Evolutionary conservation across 2,888 invertebrate genomes (phyloP), one percentile per base, ranked within the genome.

Genomic region (Rhimphoctona megacephalus): DNA sequence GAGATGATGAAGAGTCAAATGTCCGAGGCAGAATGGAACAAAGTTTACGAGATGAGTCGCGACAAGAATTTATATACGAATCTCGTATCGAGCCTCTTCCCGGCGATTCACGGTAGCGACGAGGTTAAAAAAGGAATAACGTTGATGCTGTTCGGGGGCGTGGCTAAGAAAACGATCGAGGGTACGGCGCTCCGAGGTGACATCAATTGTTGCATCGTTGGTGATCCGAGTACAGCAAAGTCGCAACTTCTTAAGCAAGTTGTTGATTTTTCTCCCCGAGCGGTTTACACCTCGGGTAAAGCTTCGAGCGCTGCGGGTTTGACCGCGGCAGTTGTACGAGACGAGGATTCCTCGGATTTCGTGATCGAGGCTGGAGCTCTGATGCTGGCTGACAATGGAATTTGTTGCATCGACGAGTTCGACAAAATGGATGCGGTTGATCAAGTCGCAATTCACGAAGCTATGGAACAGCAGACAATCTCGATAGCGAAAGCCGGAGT

Each of bases 401-500:
- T 99, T 70, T 99, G 99, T 92, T 99, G 99, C 93, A 99, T 99
- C 91, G 99, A 99, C 92, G 99, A 99, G 95, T 99, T 99, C 94
- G 99, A 99, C 94, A 99, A 99, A 95, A 99, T 99, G 99, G 99
- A 99, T 94, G 96, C 96, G 0, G 96, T 97, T 72, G 99, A 99
- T 96, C 99, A 99, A 94, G 99, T 99, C 8, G 99, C 99, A 69
- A 99, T 99, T 90, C 99, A 99, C 95, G 99, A 99, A 95, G 99
- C 99, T 5, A 99, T 99, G 99, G 99, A 99, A 95, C 99, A 99
- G 93, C 99, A 99, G 95, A 99, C 99, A 0, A 99, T 99, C 90
- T 99, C 99, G 0, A 96, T 99, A 84, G 99, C 99, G 0, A 99
- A 99, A 96, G 99, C 99, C 0, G 99, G 99, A 1, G 97, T 99